Conservation (phyloP, 2,797 vertebrate species). For the Columba guinea region DNA sequence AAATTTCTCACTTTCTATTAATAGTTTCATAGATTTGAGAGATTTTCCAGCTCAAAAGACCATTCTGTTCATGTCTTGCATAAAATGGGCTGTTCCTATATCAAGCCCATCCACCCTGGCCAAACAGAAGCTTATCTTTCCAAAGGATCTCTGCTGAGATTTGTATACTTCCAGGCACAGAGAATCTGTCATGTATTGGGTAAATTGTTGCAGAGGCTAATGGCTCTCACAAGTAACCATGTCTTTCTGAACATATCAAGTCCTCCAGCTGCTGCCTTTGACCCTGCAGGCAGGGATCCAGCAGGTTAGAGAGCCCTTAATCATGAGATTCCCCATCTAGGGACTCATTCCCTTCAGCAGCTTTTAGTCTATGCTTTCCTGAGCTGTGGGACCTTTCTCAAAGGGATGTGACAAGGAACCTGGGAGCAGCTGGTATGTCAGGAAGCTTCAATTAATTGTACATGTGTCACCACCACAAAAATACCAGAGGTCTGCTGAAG, state of each 20-base stretch:
- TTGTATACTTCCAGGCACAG: not conserved
- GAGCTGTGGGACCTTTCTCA: not conserved
- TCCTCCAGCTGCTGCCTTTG: not conserved
- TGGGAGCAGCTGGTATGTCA: not conserved
- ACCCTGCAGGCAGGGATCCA: not conserved
- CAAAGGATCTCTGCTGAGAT: not conserved
- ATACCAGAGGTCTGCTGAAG: not conserved
- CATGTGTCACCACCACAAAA: not conserved
- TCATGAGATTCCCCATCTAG: not conserved
- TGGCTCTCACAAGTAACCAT: slow-evolving; percentile 24
- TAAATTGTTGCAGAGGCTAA: slow-evolving; percentile 18
- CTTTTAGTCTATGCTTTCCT: not conserved
- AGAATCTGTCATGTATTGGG: not conserved
- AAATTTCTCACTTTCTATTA: slow-evolving; percentile 55
- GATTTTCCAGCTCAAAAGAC: slow-evolving; percentile 47
- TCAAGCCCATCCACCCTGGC: not conserved
- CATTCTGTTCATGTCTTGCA: slow-evolving; percentile 17
- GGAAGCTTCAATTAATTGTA: not conserved
- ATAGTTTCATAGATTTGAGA: slow-evolving; percentile 44
- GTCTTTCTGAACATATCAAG: not conserved
- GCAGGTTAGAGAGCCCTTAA: slow-evolving; percentile 14
- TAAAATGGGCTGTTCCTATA: slow-evolving; percentile 8
- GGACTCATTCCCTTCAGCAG: not conserved
- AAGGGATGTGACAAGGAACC: not conserved
- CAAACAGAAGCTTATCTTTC: not conserved